Percentiles rank a stretch among this genome's conserved stretches.
phyloP scores from a whole-genome alignment of 2,113 vertebrate genomes.

The Corydoras sp. region DNA sequence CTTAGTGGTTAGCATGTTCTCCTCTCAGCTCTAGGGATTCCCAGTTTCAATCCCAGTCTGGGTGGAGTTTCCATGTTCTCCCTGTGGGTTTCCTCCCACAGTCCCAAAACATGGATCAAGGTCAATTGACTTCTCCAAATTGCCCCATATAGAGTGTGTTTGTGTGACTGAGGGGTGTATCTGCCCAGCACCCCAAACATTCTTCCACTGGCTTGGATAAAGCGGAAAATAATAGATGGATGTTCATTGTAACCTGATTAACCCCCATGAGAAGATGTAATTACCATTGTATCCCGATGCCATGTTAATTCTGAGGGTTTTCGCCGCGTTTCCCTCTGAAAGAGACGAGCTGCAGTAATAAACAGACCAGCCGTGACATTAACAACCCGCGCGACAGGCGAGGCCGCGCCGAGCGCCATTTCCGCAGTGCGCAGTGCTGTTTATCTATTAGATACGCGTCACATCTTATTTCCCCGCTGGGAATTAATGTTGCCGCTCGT shows the following conservation, averaged over 20 bases:
- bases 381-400: conserved; percentile 26
- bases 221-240: too few relatives aligned
- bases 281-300: background rate
- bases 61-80: too few relatives aligned
- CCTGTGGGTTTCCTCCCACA: too few relatives aligned
- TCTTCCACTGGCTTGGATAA: background rate
- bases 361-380: conserved; percentile 22
- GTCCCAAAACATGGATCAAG: too few relatives aligned
- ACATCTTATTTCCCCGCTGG: conserved; percentile 43
- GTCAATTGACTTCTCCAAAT: too few relatives aligned
- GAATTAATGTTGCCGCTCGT: conserved; percentile 72
- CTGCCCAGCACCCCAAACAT: too few relatives aligned
- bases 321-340: background rate
- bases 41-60: too few relatives aligned
- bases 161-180: too few relatives aligned
- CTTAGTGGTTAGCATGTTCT: too few relatives aligned
- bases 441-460: conserved; percentile 59
- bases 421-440: conserved; percentile 22
- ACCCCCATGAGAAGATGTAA: background rate
- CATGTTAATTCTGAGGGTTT: background rate
- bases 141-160: too few relatives aligned
- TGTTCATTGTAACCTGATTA: background rate
- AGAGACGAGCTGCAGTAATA: conserved; percentile 4
- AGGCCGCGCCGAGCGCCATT: conserved; percentile 24
- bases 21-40: too few relatives aligned